Percentiles rank a stretch among this genome's conserved stretches.
These are phyloP conservation scores for Platycercus adscitus DNA, from an alignment of 2,113 vertebrate genomes.

Conservation along the genomic window DNA sequence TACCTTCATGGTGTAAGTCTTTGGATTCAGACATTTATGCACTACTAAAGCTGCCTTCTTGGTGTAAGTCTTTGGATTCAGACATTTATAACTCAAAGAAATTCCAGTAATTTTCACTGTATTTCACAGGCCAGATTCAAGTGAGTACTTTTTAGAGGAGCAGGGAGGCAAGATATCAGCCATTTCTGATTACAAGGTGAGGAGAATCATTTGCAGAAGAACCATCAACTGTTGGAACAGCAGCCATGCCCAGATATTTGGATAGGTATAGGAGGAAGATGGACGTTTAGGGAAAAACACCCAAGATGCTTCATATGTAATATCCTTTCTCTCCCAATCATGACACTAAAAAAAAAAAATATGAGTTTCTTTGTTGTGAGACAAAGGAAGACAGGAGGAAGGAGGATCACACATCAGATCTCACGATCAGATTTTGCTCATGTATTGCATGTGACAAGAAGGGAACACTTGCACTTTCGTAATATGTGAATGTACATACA, in stretches of 20 bases:
- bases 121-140: neutral
- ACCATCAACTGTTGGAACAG: neutral
- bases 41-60: neutral
- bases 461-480: neutral
- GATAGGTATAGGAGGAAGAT: neutral
- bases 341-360: neutral
- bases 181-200: neutral
- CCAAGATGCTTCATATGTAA: neutral
- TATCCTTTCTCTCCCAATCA: neutral
- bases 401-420: neutral
- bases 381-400: neutral
- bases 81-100: neutral
- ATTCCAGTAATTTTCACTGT: neutral
- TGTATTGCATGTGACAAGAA: neutral
- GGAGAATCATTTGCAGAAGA: neutral
- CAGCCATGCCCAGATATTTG: neutral
- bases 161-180: neutral
- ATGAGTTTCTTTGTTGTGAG: neutral
- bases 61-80: neutral
- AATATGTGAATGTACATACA: neutral
- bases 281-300: neutral
- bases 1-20: neutral
- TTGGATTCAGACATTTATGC: neutral
- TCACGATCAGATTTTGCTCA: neutral
- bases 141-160: neutral